Evolutionary conservation across 2,888 invertebrate species (phyloP).

Genomic region (Hydrotaea diabolus): DNA sequence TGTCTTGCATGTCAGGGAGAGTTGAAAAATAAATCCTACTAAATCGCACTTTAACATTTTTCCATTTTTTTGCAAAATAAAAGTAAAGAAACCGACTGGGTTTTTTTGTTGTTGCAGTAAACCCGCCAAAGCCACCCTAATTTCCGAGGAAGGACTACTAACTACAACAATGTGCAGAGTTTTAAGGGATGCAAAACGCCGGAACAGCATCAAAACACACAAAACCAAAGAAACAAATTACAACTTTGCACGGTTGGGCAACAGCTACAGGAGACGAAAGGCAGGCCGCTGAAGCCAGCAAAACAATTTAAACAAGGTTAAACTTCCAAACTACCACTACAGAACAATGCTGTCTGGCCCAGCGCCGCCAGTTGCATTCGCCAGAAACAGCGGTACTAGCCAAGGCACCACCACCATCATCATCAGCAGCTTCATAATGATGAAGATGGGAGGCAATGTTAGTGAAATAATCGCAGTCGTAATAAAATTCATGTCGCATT

Average conservation of each 20-base stretch:
- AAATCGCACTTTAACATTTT: constrained; percentile 12
- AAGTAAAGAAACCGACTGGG: not conserved
- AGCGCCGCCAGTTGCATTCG: constrained; percentile 34
- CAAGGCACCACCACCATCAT: constrained; percentile 13
- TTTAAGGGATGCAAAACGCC: constrained; percentile 62
- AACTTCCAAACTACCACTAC: constrained; percentile 66
- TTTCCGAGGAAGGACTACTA: constrained; percentile 29
- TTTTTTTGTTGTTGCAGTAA: not conserved
- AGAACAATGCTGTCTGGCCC: constrained; percentile 65
- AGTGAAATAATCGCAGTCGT: constrained; percentile 25
- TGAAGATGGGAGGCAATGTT: constrained; percentile 55
- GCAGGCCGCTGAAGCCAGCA: not conserved
- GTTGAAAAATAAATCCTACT: not conserved
- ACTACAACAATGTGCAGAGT: constrained; percentile 38
- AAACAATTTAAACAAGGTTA: constrained; percentile 62
- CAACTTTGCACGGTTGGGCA: constrained; percentile 48
- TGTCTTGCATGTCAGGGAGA: not conserved
- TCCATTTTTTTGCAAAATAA: not conserved
- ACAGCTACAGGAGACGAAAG: too few species aligned
- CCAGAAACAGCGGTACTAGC: too few species aligned
- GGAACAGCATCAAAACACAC: not conserved
- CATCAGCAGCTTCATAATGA: constrained; percentile 30
- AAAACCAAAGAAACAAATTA: constrained; percentile 64
- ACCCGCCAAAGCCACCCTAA: constrained; percentile 58
- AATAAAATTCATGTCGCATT: constrained; percentile 44